Conservation (phyloP, 2,113 vertebrate genomes). For the Urocolius indicus region DNA sequence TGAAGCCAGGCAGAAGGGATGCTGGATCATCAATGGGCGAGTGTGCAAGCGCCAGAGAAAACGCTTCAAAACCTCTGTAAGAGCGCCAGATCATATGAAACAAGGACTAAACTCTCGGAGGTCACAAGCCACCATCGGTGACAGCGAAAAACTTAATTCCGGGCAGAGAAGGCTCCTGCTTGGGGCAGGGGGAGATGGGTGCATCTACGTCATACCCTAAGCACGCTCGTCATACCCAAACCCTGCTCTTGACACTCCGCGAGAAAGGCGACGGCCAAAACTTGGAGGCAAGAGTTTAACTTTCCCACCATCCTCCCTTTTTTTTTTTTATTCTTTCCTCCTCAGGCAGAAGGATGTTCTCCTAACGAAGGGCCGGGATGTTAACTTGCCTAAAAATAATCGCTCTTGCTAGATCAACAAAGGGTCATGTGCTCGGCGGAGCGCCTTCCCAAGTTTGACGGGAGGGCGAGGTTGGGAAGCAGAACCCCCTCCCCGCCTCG, state of each 20-base stretch:
- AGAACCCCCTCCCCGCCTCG: constrained; percentile 25
- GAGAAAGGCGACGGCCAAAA: constrained; percentile 35
- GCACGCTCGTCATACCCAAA: constrained; percentile 44
- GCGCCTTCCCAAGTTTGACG: constrained; percentile 77
- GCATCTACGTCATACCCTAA: neutral
- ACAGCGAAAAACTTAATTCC: constrained; percentile 63
- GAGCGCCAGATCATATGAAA: constrained; percentile 18
- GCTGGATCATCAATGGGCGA: constrained; percentile 41
- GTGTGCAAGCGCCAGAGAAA: neutral
- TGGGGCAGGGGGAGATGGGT: constrained; percentile 5
- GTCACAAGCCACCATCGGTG: constrained; percentile 19
- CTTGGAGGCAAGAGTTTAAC: constrained; percentile 42
- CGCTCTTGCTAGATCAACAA: constrained; percentile 71
- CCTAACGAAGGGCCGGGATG: constrained; percentile 23
- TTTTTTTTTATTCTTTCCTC: too few species aligned
- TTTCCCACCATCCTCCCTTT: neutral
- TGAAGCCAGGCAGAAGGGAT: constrained; percentile 57
- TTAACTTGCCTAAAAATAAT: constrained; percentile 65
- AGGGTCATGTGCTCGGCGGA: constrained; percentile 76
- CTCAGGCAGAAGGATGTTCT: constrained; percentile 42
- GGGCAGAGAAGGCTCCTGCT: constrained; percentile 8
- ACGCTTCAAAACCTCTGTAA: constrained; percentile 19
- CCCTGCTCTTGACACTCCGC: constrained; percentile 38
- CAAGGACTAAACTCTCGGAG: neutral
- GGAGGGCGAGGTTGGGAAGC: constrained; percentile 63